These are phyloP conservation scores for Erpetoichthys calabaricus DNA, from an alignment of 2,797 vertebrate species.

Conservation along the genomic window DNA sequence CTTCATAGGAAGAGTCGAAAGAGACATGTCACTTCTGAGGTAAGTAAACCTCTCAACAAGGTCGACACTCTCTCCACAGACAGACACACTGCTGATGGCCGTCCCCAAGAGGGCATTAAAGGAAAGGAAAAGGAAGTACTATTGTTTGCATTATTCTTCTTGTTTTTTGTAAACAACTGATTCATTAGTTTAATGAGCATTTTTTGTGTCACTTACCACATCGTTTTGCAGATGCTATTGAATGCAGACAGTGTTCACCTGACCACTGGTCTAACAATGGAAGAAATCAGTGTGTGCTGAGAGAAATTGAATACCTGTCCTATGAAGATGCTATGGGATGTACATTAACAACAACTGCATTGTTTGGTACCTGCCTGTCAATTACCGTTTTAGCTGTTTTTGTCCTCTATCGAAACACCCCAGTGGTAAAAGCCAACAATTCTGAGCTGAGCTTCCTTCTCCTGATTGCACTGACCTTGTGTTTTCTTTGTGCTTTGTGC, in stretches of 20 bases:
- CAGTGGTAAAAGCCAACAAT: conserved; percentile 25
- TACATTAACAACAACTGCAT: conserved; percentile 30
- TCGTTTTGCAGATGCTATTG: conserved; percentile 33
- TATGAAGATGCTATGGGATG: conserved; percentile 40
- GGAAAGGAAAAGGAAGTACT: background rate
- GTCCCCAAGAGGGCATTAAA: too few species aligned
- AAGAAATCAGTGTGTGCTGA: conserved; percentile 34
- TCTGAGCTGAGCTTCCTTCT: conserved; percentile 31
- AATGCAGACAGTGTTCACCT: conserved; percentile 36
- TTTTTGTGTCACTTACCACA: background rate
- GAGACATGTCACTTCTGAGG: too few species aligned
- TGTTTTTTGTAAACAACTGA: background rate
- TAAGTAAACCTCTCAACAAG: too few species aligned
- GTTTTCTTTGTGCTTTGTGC: conserved; percentile 25
- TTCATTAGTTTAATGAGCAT: background rate
- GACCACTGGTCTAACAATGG: conserved; percentile 38
- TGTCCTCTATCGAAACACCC: conserved; percentile 11
- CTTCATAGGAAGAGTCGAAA: too few species aligned
- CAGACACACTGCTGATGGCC: too few species aligned
- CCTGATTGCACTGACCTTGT: conserved; percentile 28
- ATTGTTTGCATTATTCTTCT: background rate
- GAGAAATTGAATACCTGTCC: conserved; percentile 37
- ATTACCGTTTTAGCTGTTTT: conserved; percentile 31
- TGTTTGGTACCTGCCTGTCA: conserved; percentile 32
- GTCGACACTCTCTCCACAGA: too few species aligned